Base-by-base conservation (phyloP, 2,797 vertebrate genomes). In the Tadarida brasiliensis region DNA sequence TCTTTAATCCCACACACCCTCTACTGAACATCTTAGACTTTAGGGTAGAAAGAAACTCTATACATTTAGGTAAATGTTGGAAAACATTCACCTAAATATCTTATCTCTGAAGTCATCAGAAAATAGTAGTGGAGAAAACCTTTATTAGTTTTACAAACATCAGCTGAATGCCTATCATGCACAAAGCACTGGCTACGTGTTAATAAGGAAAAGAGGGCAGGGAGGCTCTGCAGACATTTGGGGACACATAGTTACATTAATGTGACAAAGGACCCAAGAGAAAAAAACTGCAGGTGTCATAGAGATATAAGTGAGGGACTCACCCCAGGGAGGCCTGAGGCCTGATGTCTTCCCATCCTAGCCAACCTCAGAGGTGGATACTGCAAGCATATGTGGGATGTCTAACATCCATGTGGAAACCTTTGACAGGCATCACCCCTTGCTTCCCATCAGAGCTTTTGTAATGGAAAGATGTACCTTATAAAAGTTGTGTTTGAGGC, bases 21-120 rank as follows among this genome's bases (percentile, higher is more conserved):
- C 24, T 17, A 44, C 20, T 33, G 19, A 49, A 28, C 26, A 51
- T 10, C 44, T 82, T 67, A 56, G 77, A 49, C 20, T 76, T 81
- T 68, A 28, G 5, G 67, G 24, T 82, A 11, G 51, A 92, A 68
- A 94, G 20, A 88, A 84, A 61, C n/a, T 71, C n/a, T 71, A 61
- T 12, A 35, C 8, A 67, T 81, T 80, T 71, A 67, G 28, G 28
- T 39, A 19, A n/a, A 28, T 24, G 26, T 33, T 2, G n/a, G 7
- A 2, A 51, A 68, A 20, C 7, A 11, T 35, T 51, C 28, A 28
- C 9, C 22, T 54, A 73, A 63, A 24, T 49, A 49, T n/a, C 30
- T 59, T 78, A 19, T 28, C n/a, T 87, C 94, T 80, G 85, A 91
- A 91, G 63, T 56, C 2, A 26, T 90, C 20, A 33, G 77, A 86